Base-by-base conservation (phyloP, 2,797 vertebrate species). In the Chrosomus eos region DNA sequence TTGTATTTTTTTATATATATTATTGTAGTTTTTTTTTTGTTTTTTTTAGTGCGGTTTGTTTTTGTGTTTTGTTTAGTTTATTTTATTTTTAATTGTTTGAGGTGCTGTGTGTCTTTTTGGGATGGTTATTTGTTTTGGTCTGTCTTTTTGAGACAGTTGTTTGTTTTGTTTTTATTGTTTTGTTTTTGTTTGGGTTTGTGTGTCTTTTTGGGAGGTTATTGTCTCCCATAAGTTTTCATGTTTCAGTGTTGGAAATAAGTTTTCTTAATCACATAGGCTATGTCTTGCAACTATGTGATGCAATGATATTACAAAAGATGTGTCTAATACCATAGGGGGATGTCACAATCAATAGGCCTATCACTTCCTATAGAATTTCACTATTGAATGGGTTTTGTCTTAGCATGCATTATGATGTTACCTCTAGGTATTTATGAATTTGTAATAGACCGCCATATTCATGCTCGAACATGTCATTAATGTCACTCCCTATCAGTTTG, bases 401-500 rank as follows among this genome's bases (percentile, higher is more conserved):
- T 14, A 31, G 43, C 58, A 45, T 74, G 40, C 80, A 9, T 68
- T 68, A 23, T 68, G 72, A n/a, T 11, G 23, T 83, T 1, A 62
- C 28, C 8, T 73, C 26, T 3, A 23, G 28, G 21, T 71, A 36
- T 9, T 2, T 13, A 31, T 38, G 8, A 68, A 26, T 68, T 53
- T 68, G 55, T 36, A 82, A 45, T 48, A 36, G 68, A 64, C 8
- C 2, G 70, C 6, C 48, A 70, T n/a, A 66, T 74, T 84, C 62
- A 0, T 77, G 74, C 28, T 55, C 3, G 16, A 18, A 18, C 82
- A 36, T 77, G 73, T 16, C 3, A 36, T 8, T 53, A 83, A 18
- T 77, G 82, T 68, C 73, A 40, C 82, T 70, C 82, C 82, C 48
- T 68, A 45, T 64, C 14, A 7, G 31, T 82, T n/a, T 82, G 26